Evolutionary conservation across 2,888 invertebrate genomes (phyloP).

Genomic region (Cartodere bifasciata): DNA sequence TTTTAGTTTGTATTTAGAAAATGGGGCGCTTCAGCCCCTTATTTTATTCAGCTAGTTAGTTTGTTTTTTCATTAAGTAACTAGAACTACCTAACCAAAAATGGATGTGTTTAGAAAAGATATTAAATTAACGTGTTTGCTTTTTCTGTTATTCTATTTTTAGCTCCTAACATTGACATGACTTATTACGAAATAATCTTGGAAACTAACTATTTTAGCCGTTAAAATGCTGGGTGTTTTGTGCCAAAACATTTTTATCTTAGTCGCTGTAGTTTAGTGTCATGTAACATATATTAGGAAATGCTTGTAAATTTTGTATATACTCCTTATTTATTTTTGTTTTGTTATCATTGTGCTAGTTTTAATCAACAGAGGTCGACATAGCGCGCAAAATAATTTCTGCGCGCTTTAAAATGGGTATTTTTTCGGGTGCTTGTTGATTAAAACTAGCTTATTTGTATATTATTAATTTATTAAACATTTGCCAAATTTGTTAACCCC

Average conservation of each 20-base stretch:
- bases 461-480: too few species aligned
- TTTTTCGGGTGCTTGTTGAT: neutral
- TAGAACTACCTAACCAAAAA: conserved; percentile 6
- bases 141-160: too few species aligned
- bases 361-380: conserved; percentile 8
- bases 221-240: too few species aligned
- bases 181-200: too few species aligned
- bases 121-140: too few species aligned
- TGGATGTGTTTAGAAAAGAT: too few species aligned
- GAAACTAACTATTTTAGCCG: too few species aligned
- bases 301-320: conserved; percentile 35
- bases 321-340: conserved; percentile 23
- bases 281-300: conserved; percentile 32
- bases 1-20: conserved; percentile 9
- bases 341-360: neutral
- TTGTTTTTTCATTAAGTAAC: conserved; percentile 20
- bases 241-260: conserved; percentile 29
- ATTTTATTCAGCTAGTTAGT: too few species aligned
- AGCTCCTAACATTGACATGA: too few species aligned
- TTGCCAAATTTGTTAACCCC: conserved; percentile 21
- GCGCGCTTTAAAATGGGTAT: too few species aligned
- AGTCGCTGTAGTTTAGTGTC: conserved; percentile 27
- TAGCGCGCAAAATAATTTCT: too few species aligned
- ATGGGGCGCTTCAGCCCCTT: conserved; percentile 12
- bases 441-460: too few species aligned